Percentiles rank a stretch among this genome's conserved stretches.
Conservation (phyloP, 2,113 vertebrate species). For the Oncorhynchus clarkii region DNA sequence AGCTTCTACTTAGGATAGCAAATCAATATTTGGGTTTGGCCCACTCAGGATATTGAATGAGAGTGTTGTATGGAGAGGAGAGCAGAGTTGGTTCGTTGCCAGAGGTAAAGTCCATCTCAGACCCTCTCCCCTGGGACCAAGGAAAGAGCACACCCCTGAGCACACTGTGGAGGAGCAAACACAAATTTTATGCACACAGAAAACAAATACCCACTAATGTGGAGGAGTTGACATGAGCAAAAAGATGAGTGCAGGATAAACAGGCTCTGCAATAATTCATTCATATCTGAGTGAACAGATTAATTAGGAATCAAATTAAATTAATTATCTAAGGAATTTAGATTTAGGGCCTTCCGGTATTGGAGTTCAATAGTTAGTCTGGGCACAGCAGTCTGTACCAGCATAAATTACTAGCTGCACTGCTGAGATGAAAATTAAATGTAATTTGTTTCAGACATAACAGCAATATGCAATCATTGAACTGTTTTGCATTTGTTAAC, state of each 20-base stretch:
- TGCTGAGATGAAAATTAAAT: not conserved
- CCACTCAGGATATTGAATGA: not conserved
- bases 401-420: not conserved
- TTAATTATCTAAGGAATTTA: not conserved
- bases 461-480: not conserved
- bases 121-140: not conserved
- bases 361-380: not conserved
- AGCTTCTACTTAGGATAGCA: not conserved
- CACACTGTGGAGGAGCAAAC: not conserved
- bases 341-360: not conserved
- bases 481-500: not conserved
- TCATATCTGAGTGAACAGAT: not conserved
- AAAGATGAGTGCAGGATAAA: not conserved
- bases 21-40: conserved; percentile 2
- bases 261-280: not conserved
- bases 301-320: not conserved
- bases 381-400: not conserved
- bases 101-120: not conserved
- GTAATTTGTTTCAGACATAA: not conserved
- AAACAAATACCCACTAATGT: not conserved
- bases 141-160: not conserved
- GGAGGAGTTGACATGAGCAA: not conserved
- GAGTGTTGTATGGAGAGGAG: not conserved
- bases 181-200: not conserved
- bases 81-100: not conserved